Conservation (phyloP, 2,888 invertebrate species). For the Glyphotaelius pellucidus region DNA sequence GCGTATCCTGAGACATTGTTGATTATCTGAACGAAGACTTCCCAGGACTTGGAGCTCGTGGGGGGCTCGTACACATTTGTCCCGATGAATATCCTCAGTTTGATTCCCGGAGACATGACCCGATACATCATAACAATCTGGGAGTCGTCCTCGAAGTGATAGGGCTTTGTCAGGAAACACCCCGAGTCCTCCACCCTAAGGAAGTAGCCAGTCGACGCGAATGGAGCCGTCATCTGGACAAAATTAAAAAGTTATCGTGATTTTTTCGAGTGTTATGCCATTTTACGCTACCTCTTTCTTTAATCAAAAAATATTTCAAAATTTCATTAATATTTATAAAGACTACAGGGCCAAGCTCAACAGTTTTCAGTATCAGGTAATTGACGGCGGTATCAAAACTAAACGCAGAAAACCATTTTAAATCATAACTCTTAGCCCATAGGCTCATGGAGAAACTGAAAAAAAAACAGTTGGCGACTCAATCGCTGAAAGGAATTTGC, state of each 20-base stretch:
- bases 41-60: not conserved
- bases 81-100: not conserved
- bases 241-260: not conserved
- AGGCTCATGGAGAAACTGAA: no score
- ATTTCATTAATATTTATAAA: no score
- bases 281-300: no score
- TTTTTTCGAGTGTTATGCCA: no score
- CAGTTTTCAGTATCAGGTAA: no score
- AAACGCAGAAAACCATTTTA: no score
- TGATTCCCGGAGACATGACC: constrained; percentile 1
- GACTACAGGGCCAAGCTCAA: no score
- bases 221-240: not conserved
- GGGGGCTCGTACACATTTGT: not conserved
- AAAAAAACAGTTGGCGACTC: no score
- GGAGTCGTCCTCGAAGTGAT: not conserved
- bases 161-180: not conserved
- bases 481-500: no score
- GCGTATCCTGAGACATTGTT: not conserved
- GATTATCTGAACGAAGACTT: not conserved
- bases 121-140: not conserved
- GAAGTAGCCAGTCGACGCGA: not conserved
- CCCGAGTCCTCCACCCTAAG: not conserved
- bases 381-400: no score
- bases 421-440: no score
- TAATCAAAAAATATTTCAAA: no score